phyloP scores from a whole-genome alignment of 2,888 invertebrate genomes.

The Ethmia dodecea region DNA sequence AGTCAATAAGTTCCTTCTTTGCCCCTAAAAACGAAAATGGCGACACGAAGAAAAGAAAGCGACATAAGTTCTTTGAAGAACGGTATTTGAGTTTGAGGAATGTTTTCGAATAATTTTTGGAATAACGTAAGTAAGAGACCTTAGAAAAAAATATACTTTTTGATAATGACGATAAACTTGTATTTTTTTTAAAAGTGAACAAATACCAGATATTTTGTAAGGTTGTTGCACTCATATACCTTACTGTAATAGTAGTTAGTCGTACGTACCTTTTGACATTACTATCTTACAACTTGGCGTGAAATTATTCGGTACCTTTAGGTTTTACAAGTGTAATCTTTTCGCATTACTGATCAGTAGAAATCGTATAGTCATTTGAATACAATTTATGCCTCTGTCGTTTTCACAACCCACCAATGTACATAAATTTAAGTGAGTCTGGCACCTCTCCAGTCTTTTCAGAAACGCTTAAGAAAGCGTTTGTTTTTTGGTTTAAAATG shows the following conservation, averaged over 20 bases:
- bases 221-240: too few species aligned
- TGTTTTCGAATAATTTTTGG: constrained; percentile 56
- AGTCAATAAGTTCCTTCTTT: constrained; percentile 81
- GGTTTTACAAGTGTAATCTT: constrained; percentile 57
- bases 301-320: too few species aligned
- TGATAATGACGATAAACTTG: too few species aligned
- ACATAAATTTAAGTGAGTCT: constrained; percentile 25
- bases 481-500: too few species aligned
- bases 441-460: constrained; percentile 24
- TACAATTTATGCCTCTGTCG: constrained; percentile 44
- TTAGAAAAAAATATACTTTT: too few species aligned
- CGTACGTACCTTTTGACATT: too few species aligned
- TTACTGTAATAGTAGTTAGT: too few species aligned
- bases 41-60: constrained; percentile 59
- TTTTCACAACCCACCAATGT: constrained; percentile 24
- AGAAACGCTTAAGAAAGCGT: too few species aligned
- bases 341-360: constrained; percentile 64
- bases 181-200: too few species aligned
- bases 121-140: too few species aligned
- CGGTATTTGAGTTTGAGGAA: constrained; percentile 77
- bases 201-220: too few species aligned
- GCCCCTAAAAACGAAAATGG: constrained; percentile 41
- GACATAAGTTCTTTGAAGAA: constrained; percentile 82
- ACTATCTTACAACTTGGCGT: too few species aligned
- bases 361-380: constrained; percentile 60